Percentiles rank a stretch among this genome's conserved stretches.
phyloP scores from a whole-genome alignment of 2,113 vertebrate genomes.

The Aleadryas rufinucha region DNA sequence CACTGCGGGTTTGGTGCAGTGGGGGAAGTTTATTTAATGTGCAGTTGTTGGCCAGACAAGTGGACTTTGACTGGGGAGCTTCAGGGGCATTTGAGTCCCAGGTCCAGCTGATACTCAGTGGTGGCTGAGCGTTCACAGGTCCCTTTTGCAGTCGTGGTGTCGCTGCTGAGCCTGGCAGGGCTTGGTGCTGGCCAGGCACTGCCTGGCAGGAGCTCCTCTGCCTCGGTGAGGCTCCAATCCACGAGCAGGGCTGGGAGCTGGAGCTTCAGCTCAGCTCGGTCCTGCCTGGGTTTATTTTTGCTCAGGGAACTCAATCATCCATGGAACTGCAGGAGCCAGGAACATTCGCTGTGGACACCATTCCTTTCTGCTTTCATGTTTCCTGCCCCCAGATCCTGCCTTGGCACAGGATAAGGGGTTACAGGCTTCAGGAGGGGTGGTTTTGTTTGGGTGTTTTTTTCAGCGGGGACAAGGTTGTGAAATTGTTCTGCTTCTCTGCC shows the following conservation, averaged over 20 bases:
- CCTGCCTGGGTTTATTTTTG: neutral
- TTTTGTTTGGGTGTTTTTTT: neutral
- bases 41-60: neutral
- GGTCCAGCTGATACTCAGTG: neutral
- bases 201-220: neutral
- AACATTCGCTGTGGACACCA: neutral
- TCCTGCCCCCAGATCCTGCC: neutral
- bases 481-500: neutral
- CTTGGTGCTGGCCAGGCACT: neutral
- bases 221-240: rapidly evolving
- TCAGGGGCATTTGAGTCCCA: neutral
- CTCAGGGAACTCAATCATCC: neutral
- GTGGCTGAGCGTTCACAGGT: neutral
- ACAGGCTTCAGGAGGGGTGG: neutral
- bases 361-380: neutral
- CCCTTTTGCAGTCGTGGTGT: neutral
- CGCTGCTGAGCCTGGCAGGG: neutral
- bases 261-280: neutral
- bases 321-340: neutral
- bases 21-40: neutral
- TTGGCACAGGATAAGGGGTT: neutral
- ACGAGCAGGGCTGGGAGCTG: neutral
- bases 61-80: neutral
- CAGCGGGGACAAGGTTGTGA: neutral
- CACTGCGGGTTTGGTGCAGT: neutral